Conservation (phyloP, 2,797 vertebrate species). For the Tapera naevia region DNA sequence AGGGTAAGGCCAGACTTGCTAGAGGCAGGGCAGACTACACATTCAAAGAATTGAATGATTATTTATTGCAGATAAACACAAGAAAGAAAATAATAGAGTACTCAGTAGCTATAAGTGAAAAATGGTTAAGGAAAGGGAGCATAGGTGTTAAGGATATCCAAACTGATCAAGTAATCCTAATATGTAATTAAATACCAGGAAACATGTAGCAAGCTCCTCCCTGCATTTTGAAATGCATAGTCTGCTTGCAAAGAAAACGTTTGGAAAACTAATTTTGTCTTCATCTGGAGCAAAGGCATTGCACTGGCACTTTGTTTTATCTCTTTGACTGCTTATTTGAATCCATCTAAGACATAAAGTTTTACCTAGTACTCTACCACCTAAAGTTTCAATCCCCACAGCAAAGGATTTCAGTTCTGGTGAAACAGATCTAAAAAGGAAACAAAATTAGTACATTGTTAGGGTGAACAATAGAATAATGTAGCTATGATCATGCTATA, state of each 20-base stretch:
- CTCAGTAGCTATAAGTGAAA: neutral
- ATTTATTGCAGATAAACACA: neutral
- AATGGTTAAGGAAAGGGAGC: neutral
- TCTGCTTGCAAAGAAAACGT: neutral
- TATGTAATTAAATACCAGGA: neutral
- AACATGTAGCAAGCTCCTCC: neutral
- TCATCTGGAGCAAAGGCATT: neutral
- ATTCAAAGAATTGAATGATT: neutral
- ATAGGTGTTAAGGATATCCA: neutral
- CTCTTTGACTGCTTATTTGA: neutral
- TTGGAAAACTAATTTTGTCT: neutral
- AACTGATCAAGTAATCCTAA: neutral
- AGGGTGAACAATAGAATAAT: neutral
- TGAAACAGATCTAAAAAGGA: slow-evolving; percentile 59
- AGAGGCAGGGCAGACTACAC: neutral
- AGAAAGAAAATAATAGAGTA: neutral
- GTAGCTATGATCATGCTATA: neutral
- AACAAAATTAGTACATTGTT: neutral
- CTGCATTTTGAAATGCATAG: neutral
- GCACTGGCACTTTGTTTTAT: neutral
- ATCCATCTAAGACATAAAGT: neutral
- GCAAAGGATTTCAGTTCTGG: slow-evolving; percentile 72
- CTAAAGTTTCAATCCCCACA: slow-evolving; percentile 68
- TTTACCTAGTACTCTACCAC: slow-evolving; percentile 69
- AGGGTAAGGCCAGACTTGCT: neutral